A percentile compares a stretch with the other conserved stretches of the same genome.
Conservation (phyloP, 30 jellyfish, hydroid and myxozoan genomes). For the Cassiopea andromeda region DNA sequence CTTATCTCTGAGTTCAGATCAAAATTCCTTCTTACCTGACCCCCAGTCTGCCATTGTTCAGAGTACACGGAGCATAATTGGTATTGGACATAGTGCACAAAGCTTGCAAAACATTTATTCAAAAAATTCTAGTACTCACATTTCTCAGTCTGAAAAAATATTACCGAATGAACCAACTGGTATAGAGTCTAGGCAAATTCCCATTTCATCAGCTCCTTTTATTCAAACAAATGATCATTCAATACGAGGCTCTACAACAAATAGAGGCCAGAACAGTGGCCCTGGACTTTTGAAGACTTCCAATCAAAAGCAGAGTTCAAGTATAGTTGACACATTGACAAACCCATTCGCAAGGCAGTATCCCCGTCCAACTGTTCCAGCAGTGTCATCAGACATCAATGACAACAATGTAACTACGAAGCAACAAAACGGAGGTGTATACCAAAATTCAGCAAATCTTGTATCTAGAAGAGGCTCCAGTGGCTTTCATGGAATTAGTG, state of each 20-base stretch:
- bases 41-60: slow-evolving; percentile 47
- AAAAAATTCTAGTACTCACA: background rate
- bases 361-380: slow-evolving; percentile 50
- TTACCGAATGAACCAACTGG: background rate
- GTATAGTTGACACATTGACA: slow-evolving; percentile 30
- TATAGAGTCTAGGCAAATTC: background rate
- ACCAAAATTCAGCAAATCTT: slow-evolving; percentile 17
- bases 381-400: slow-evolving; percentile 36
- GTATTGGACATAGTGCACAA: slow-evolving; percentile 47
- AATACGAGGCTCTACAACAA: slow-evolving; percentile 5
- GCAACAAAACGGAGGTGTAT: slow-evolving; percentile 44
- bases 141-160: background rate
- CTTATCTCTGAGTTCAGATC: slow-evolving; percentile 9
- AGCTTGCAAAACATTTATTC: slow-evolving; percentile 1
- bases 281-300: slow-evolving; percentile 48
- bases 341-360: slow-evolving; percentile 55
- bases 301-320: slow-evolving; percentile 2
- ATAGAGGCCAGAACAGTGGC: background rate
- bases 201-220: slow-evolving; percentile 23
- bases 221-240: slow-evolving; percentile 7
- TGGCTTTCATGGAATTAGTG: slow-evolving; percentile 51
- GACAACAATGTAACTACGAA: slow-evolving; percentile 26
- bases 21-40: slow-evolving; percentile 18
- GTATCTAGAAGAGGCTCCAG: slow-evolving; percentile 39
- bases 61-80: slow-evolving; percentile 35